Evolutionary conservation across 2,888 invertebrate genomes (phyloP).

Genomic region (Tetheella fluctuosa): DNA sequence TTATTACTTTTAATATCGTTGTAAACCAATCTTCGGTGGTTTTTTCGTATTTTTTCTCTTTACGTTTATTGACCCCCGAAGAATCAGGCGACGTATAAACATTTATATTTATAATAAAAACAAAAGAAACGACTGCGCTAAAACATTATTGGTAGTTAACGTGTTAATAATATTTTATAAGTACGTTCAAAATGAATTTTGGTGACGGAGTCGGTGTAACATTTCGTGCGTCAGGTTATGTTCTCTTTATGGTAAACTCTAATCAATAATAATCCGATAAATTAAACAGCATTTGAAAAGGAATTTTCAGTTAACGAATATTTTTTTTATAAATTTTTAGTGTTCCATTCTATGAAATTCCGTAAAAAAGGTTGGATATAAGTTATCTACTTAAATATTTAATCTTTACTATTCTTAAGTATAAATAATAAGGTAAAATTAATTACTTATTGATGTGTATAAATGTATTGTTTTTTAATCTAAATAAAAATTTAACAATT

Average conservation of each 20-base stretch:
- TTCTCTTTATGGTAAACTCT: background rate
- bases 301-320: too few relatives aligned
- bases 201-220: background rate
- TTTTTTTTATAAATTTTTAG: too few relatives aligned
- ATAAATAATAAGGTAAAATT: too few relatives aligned
- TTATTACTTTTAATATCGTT: background rate
- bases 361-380: too few relatives aligned
- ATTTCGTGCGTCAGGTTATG: background rate
- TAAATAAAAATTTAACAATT: too few relatives aligned
- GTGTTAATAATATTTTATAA: background rate
- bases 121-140: background rate
- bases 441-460: too few relatives aligned
- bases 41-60: background rate
- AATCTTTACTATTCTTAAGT: too few relatives aligned
- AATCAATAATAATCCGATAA: slow-evolving; percentile 3
- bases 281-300: background rate
- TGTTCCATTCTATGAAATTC: too few relatives aligned
- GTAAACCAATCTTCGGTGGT: too few relatives aligned
- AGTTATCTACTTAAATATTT: too few relatives aligned
- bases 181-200: background rate
- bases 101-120: background rate
- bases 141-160: slow-evolving; percentile 4
- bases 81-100: background rate
- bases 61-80: background rate
- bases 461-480: too few relatives aligned